Percentiles rank a stretch among this genome's conserved stretches.
Evolutionary conservation across 2,888 invertebrate genomes (phyloP).

Genomic region (Leptopilina syphax): DNA sequence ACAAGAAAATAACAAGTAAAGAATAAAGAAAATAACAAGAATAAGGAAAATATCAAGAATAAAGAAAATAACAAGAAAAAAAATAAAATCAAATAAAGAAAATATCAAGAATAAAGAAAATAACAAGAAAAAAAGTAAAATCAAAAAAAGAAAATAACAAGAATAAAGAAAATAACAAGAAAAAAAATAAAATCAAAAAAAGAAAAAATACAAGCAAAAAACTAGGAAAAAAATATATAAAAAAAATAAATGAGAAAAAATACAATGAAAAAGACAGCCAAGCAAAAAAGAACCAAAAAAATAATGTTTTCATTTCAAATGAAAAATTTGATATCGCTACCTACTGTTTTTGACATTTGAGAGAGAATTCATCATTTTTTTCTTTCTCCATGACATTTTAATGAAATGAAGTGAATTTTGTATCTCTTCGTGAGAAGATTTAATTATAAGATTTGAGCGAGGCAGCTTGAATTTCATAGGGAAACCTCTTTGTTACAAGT

Average conservation of each 20-base stretch:
- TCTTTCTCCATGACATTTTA: neutral
- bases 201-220: too few species aligned
- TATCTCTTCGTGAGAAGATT: neutral
- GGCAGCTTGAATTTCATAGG: conserved; percentile 18
- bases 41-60: neutral
- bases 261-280: too few species aligned
- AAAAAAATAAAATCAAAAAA: neutral
- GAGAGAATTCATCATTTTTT: neutral
- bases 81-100: neutral
- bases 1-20: too few species aligned
- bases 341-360: too few species aligned
- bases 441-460: conserved; percentile 20
- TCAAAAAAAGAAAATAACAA: neutral
- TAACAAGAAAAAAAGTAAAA: too few species aligned
- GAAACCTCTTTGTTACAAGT: conserved; percentile 31
- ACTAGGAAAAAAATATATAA: neutral
- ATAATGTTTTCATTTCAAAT: too few species aligned
- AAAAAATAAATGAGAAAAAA: too few species aligned
- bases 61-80: neutral
- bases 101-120: too few species aligned
- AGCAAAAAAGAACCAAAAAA: too few species aligned
- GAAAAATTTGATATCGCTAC: too few species aligned
- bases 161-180: neutral
- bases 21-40: too few species aligned
- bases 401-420: conserved; percentile 8